Conservation (phyloP, 1,140 invertebrate species). For the Ptiloglossa arizonensis region DNA sequence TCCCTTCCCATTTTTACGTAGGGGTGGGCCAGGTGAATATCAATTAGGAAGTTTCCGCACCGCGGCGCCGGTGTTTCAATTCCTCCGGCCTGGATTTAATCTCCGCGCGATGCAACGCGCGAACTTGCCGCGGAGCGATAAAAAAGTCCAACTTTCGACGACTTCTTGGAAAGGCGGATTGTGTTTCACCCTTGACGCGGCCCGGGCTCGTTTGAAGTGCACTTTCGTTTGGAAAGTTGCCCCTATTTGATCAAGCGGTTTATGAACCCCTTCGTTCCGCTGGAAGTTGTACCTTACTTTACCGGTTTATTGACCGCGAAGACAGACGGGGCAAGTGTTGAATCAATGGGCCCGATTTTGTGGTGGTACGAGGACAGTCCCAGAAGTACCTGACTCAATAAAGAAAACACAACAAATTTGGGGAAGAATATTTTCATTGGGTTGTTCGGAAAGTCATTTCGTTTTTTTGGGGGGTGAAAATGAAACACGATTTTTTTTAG, state of each 20-base stretch:
- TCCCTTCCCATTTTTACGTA: too few species aligned
- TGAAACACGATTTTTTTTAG: too few species aligned
- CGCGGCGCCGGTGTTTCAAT: constrained; percentile 32
- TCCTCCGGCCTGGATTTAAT: constrained; percentile 33
- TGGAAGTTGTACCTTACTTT: neutral
- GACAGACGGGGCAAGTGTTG: neutral
- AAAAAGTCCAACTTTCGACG: constrained; percentile 46
- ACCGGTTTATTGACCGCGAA: neutral
- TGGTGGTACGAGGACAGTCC: too few species aligned
- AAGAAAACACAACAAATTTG: too few species aligned
- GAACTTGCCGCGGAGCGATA: constrained; percentile 32
- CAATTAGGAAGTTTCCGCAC: constrained; percentile 47
- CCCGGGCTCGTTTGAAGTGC: too few species aligned
- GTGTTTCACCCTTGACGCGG: constrained; percentile 40
- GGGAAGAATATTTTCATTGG: too few species aligned
- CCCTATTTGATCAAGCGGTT: constrained; percentile 43
- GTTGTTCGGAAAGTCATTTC: too few species aligned
- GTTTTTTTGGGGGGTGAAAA: too few species aligned
- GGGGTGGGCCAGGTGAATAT: constrained; percentile 31
- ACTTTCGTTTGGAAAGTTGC: constrained; percentile 37
- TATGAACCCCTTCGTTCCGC: constrained; percentile 18
- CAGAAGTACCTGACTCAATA: too few species aligned
- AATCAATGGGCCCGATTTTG: too few species aligned
- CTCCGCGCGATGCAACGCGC: constrained; percentile 20
- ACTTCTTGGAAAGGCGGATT: constrained; percentile 40